phyloP scores from a whole-genome alignment of 2,113 vertebrate genomes.

The Scalopus aquaticus region DNA sequence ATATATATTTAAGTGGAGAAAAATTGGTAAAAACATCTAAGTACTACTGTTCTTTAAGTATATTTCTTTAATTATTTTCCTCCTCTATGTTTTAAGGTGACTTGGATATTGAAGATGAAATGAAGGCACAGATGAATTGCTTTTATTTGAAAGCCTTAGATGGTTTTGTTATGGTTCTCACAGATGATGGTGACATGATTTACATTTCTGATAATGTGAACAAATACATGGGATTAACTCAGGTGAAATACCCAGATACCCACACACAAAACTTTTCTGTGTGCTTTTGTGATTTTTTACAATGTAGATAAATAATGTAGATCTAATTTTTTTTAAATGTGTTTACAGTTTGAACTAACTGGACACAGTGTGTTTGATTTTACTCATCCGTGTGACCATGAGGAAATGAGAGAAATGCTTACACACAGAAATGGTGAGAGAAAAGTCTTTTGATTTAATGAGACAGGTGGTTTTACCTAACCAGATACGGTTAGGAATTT shows the following conservation, averaged over 20 bases:
- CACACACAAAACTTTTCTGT: slow-evolving; percentile 23
- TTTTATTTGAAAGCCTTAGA: slow-evolving; percentile 97
- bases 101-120: slow-evolving; percentile 89
- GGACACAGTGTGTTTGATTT: slow-evolving; percentile 98
- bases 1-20: background rate
- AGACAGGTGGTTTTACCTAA: slow-evolving; percentile 55
- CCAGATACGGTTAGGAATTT: slow-evolving; percentile 60
- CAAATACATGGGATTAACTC: slow-evolving; percentile 97
- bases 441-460: slow-evolving; percentile 67
- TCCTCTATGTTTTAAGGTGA: slow-evolving; percentile 81
- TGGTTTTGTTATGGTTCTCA: slow-evolving; percentile 98
- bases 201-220: slow-evolving; percentile 97
- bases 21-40: slow-evolving; percentile 8
- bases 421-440: slow-evolving; percentile 93
- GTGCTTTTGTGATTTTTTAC: slow-evolving; percentile 12
- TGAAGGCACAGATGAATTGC: slow-evolving; percentile 93
- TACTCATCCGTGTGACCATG: slow-evolving; percentile 98
- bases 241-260: slow-evolving; percentile 86
- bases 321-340: slow-evolving; percentile 59
- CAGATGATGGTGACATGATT: slow-evolving; percentile 97
- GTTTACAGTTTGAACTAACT: slow-evolving; percentile 94
- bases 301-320: background rate
- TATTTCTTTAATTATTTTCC: background rate
- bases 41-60: background rate
- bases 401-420: slow-evolving; percentile 98